Evolutionary conservation across 2,113 vertebrate species (phyloP), one percentile per base, ranked within the genome.

Genomic region (Rhabdornis inornatus): DNA sequence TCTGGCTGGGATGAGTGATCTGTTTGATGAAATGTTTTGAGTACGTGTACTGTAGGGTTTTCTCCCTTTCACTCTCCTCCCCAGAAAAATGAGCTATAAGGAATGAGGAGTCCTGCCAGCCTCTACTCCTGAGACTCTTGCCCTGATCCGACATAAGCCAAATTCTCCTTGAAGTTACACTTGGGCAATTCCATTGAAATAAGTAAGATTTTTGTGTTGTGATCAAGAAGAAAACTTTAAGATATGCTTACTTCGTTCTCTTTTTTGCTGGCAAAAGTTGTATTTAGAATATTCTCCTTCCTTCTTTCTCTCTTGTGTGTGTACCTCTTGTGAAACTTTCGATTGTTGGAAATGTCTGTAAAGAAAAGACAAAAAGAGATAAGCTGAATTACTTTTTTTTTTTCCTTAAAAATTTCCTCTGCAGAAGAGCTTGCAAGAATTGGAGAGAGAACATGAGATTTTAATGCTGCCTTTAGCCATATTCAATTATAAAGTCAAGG

Each of bases 341-440:
- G 71, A 86, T 93, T 96, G 89, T 91, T 92, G 68, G 64, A 92
- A 80, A 35, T 33, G 22, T 56, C 92, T 88, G 75, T 64, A 42
- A 63, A 57, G 68, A 81, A 80, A 91, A 82, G 69, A 78, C 74
- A 96, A 70, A 89, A 86, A 87, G 63, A 96, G 60, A 68, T 66
- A 83, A 92, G 68, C 27, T 90, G 59, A 86, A 83, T 92, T 39
- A 65, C 53, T 3, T 37, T 6, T 45, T 59, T 31, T 50, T 66
- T n/a, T 18, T 8, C 8, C 44, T 79, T 82, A 70, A 76, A 82
- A 90, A 16, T 53, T 83, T 82, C 31, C 33, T n/a, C 30, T 10
- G 7, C 33, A 71, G 61, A 92, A 81, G 27, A 86, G 4, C 44
- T 77, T 92, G 33, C 64, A 77, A 56, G 52, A 83, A 83, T 12